These are phyloP conservation scores for Hipparchia semele DNA, from an alignment of 2,888 invertebrate genomes.

Conservation along the genomic window DNA sequence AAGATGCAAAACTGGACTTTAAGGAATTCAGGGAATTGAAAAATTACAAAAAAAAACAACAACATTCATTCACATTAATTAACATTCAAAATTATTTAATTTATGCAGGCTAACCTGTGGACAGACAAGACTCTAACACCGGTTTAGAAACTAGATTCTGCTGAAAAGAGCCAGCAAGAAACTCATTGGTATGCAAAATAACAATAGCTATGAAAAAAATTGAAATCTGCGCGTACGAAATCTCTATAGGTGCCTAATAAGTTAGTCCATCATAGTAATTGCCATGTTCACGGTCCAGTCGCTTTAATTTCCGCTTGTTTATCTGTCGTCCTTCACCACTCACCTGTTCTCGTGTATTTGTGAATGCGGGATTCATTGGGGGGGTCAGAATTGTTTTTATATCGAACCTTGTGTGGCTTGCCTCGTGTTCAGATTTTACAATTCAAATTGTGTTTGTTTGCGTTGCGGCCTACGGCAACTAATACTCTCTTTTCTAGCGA, in stretches of 20 bases:
- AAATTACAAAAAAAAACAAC: no score
- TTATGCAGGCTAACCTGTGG: no score
- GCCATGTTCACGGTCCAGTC: background rate
- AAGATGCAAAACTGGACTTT: no score
- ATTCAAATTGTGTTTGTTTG: constrained; percentile 7
- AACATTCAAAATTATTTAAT: no score
- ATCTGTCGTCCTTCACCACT: background rate
- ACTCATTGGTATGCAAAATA: no score
- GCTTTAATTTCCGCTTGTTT: background rate
- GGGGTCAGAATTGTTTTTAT: constrained; percentile 1
- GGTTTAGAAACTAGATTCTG: no score
- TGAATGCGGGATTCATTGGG: background rate
- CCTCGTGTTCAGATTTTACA: background rate
- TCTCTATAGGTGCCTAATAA: background rate
- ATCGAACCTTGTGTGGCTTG: background rate
- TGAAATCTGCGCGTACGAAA: no score
- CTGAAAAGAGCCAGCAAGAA: no score
- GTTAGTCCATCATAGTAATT: background rate
- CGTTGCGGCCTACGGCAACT: background rate
- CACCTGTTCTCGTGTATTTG: background rate
- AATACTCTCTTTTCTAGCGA: background rate
- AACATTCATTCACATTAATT: no score
- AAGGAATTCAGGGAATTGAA: no score
- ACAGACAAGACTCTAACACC: no score
- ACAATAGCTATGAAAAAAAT: no score